Evolutionary conservation across 2,888 invertebrate genomes (phyloP), one percentile per base, ranked within the genome.

Genomic region (Cephalotes varians): DNA sequence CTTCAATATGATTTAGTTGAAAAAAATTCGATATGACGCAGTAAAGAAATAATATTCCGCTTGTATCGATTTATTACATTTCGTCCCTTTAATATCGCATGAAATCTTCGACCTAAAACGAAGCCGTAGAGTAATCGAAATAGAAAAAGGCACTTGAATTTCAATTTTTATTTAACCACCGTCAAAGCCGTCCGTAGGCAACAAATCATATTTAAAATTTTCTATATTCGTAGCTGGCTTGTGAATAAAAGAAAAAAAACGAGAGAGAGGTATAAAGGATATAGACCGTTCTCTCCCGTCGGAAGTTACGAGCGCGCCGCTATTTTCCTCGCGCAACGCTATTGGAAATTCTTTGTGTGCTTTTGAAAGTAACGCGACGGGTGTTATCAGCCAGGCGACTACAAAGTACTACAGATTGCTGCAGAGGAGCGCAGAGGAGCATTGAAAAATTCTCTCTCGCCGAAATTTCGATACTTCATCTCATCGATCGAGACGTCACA

Each of bases 281-380:
- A 28, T n/a, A 28, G 40, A 54, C 15, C 31, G 67, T 37, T 21
- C 64, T 47, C 40, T 62, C 40, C n/a, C 10, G 49, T 49, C 62
- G 73, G 60, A 74, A 73, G 74, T 60, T 62, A 73, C 86, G 80
- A 84, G 64, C 74, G 54, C 79, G 44, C 73, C 51, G 58, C 71
- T 58, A 86, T 72, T 82, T 83, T 80, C 84, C 81, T 82, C 84
- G 81, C 60, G 37, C 72, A 86, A 74, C 64, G 72, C 85, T 88
- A 88, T 88, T 87, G 88, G 85, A 88, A 88, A 88, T 87, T 87
- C 88, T 87, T 88, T 88, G 88, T 85, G 81, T 85, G 82, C 64
- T 80, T n/a, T 47, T 58, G 37, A 67, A 81, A 81, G 73, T 73
- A 56, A 34, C 64, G 74, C 49, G 71, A 51, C 58, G 69, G 44